Conservation (phyloP, 2,888 invertebrate genomes). For the Archaeoteleia sp. region DNA sequence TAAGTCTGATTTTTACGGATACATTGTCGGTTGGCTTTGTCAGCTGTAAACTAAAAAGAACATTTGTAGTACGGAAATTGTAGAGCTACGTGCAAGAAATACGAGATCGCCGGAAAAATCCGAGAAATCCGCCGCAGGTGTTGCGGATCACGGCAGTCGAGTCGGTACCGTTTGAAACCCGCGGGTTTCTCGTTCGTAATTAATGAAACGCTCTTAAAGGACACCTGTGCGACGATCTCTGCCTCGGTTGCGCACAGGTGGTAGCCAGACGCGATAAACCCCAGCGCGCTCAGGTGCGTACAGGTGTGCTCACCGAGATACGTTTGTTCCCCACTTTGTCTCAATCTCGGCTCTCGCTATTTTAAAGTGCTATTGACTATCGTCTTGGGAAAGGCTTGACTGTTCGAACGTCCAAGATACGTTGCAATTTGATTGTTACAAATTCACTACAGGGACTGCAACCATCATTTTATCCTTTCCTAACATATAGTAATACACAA, state of each 20-base stretch:
- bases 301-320: slow-evolving; percentile 17
- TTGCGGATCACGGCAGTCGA: slow-evolving; percentile 23
- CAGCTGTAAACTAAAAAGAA: too few relatives aligned
- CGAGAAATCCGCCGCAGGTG: slow-evolving; percentile 41
- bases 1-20: too few relatives aligned
- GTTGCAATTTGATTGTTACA: too few relatives aligned
- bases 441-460: too few relatives aligned
- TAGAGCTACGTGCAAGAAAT: neutral
- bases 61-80: slow-evolving; percentile 1
- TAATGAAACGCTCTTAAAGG: slow-evolving; percentile 51
- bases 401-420: too few relatives aligned
- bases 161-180: slow-evolving; percentile 50
- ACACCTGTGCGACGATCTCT: slow-evolving; percentile 48
- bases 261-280: slow-evolving; percentile 48
- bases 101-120: slow-evolving; percentile 31
- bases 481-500: too few relatives aligned
- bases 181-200: slow-evolving; percentile 47
- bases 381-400: too few relatives aligned
- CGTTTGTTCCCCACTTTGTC: slow-evolving; percentile 19
- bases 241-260: slow-evolving; percentile 41
- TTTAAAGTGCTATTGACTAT: too few relatives aligned
- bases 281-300: slow-evolving; percentile 42
- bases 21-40: too few relatives aligned
- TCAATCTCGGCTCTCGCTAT: too few relatives aligned
- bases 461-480: too few relatives aligned